Base-by-base conservation (phyloP, 2,113 vertebrate species). In the Zosterops pallidus region DNA sequence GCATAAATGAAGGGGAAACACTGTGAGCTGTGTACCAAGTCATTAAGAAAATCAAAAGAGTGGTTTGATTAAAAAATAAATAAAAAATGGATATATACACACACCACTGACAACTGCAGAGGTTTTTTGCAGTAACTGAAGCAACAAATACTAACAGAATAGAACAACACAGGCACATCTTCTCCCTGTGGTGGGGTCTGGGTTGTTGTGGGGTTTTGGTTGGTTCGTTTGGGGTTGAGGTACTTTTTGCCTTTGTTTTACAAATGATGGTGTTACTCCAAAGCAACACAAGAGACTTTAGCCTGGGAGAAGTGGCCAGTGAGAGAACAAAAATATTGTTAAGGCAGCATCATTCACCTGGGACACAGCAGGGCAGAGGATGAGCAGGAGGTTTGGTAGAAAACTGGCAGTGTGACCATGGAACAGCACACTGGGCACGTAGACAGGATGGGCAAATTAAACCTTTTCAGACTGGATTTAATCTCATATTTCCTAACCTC, bases 1-100 rank as follows among this genome's bases (percentile, higher is more conserved):
- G 78, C 84, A 94, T 29, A 86, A 93, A 92, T 7, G 18, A 91
- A 91, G 77, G 74, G 60, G 69, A 92, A 91, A 75, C 26, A 46
- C 62, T 37, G 6, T 5, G 31, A 97, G 89, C n/a, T 59, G 15
- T 41, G 68, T 67, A 90, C 10, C 26, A 47, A 44, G 56, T 47
- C 88, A 94, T 88, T 83, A 81, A 42, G 31, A 52, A 91, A 90
- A 83, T 74, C 44, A 71, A 44, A 86, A 72, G 62, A 85, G 59
- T 4, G 7, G 22, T 76, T 72, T 75, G 69, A 91, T 91, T 80
- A 33, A 80, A 86, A 85, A 37, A 25, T 5, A 63, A 86, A 57
- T 35, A 24, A 21, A 44, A 60, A 23, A 14, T 0, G 41, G 15
- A 50, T 33, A 60, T 12, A 60, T 2, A 47, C 1, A 56, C 14